Percentiles rank a stretch among this genome's conserved stretches.
Conservation (phyloP, 2,797 vertebrate species). For the Hoplostethus atlanticus region DNA sequence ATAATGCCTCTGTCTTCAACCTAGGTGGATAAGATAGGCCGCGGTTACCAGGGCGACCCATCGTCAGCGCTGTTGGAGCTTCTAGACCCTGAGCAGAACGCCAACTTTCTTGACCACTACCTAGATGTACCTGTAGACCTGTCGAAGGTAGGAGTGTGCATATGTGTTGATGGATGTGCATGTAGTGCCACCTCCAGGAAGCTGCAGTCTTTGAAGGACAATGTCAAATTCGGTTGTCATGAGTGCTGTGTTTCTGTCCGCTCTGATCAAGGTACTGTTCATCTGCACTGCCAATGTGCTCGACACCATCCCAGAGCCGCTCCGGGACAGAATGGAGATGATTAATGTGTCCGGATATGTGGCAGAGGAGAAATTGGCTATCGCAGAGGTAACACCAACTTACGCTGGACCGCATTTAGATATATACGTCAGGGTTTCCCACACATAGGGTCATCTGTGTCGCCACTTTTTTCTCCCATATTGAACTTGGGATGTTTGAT, state of each 20-base stretch:
- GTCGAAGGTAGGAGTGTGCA: constrained; percentile 88
- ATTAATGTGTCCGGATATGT: constrained; percentile 98
- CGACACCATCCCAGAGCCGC: constrained; percentile 96
- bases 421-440: too few relatives aligned
- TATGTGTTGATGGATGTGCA: not conserved
- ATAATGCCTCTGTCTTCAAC: not conserved
- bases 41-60: constrained; percentile 97
- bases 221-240: not conserved
- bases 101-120: constrained; percentile 98
- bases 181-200: too few relatives aligned
- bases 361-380: constrained; percentile 97
- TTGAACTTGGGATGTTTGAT: not conserved
- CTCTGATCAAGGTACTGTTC: constrained; percentile 89
- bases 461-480: too few relatives aligned
- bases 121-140: constrained; percentile 97
- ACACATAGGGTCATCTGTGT: too few relatives aligned
- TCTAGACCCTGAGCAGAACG: constrained; percentile 96
- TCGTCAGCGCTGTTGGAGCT: constrained; percentile 96
- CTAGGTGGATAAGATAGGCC: constrained; percentile 99
- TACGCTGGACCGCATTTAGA: too few relatives aligned
- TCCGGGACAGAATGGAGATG: constrained; percentile 99
- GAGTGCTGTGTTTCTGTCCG: constrained; percentile 6
- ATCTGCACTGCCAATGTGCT: constrained; percentile 97
- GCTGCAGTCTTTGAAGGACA: too few relatives aligned
- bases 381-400: constrained; percentile 89